Percentiles rank a stretch among this genome's conserved stretches.
phyloP scores from a whole-genome alignment of 2,888 invertebrate genomes.

The Patella depressa region DNA sequence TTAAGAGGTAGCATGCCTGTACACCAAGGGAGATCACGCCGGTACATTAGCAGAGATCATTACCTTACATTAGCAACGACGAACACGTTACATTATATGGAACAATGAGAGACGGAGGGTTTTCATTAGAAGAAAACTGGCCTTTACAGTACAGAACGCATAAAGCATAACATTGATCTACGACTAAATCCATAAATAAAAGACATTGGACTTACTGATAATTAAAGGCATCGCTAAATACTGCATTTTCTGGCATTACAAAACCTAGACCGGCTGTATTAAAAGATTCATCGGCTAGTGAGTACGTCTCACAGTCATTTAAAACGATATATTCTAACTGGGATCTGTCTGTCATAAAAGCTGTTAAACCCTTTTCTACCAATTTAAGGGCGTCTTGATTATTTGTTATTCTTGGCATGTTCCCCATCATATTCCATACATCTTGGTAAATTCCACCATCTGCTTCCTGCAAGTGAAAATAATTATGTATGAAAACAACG shows the following conservation, averaged over 20 bases:
- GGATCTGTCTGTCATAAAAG: slow-evolving; percentile 44
- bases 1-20: too few relatives aligned
- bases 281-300: slow-evolving; percentile 43
- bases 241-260: slow-evolving; percentile 41
- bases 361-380: slow-evolving; percentile 32
- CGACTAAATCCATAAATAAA: neutral
- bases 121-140: too few relatives aligned
- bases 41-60: too few relatives aligned
- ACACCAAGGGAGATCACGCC: too few relatives aligned
- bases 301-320: slow-evolving; percentile 33
- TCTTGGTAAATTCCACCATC: slow-evolving; percentile 38
- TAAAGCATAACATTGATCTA: too few relatives aligned
- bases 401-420: slow-evolving; percentile 37
- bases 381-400: slow-evolving; percentile 36
- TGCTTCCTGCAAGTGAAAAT: slow-evolving; percentile 35
- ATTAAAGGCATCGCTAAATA: slow-evolving; percentile 38
- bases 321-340: slow-evolving; percentile 40
- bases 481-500: neutral
- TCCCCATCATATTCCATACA: slow-evolving; percentile 38
- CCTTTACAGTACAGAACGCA: too few relatives aligned
- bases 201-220: slow-evolving; percentile 36
- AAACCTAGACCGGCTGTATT: slow-evolving; percentile 44
- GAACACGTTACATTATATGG: too few relatives aligned
- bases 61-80: too few relatives aligned
- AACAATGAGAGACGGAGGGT: too few relatives aligned